Percentiles rank a stretch among this genome's conserved stretches.
Conservation (phyloP, 2,113 vertebrate species). For the Pterocles gutturalis region DNA sequence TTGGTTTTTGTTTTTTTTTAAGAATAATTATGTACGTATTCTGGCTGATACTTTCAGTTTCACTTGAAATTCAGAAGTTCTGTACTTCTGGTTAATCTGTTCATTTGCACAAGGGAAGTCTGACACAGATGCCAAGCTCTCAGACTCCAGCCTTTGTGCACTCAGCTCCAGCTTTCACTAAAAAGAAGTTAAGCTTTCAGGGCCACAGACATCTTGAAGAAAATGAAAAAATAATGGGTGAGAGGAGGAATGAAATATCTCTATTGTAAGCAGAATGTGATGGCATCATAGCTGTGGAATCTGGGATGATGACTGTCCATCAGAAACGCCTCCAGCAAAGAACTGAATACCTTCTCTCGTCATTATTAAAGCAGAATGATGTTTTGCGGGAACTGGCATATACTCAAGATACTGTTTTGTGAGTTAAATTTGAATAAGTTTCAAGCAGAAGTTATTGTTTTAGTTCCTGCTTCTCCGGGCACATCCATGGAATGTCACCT, state of each 20-base stretch:
- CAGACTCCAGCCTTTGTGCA: neutral
- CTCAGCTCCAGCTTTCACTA: neutral
- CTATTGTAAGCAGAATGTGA: conserved; percentile 1
- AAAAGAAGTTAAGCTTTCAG: neutral
- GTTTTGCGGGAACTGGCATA: conserved; percentile 16
- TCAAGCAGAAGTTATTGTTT: neutral
- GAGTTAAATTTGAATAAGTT: neutral
- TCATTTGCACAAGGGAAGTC: neutral
- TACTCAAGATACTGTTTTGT: conserved; percentile 13
- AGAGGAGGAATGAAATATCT: neutral
- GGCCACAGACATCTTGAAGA: neutral
- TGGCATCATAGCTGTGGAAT: conserved; percentile 46
- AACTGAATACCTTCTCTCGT: neutral
- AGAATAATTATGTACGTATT: neutral
- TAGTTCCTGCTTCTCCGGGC: neutral
- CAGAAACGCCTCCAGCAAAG: neutral
- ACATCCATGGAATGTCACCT: neutral
- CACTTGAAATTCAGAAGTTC: neutral
- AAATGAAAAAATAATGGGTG: neutral
- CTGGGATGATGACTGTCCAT: neutral
- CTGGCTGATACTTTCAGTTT: neutral
- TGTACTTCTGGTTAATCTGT: neutral
- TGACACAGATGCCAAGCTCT: neutral
- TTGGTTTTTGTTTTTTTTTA: neutral
- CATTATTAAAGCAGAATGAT: neutral